Evolutionary conservation across 1,140 invertebrate species (phyloP).

Genomic region (Drosophila sp.): DNA sequence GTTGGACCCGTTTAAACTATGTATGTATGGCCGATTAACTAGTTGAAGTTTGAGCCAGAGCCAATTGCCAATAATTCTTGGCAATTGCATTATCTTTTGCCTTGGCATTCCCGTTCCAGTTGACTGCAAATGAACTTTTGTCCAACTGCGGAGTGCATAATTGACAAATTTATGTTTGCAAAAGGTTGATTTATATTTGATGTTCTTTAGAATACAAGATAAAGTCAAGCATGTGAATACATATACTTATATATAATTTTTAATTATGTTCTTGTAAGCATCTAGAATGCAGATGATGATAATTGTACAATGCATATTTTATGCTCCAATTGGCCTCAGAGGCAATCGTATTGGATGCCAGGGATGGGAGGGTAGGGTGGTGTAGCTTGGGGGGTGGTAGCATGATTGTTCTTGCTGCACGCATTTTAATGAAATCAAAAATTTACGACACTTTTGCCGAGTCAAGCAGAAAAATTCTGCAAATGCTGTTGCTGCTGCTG

Average conservation of each 20-base stretch:
- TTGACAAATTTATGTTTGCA: slow-evolving; percentile 50
- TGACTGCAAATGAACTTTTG: slow-evolving; percentile 62
- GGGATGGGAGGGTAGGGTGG: not conserved
- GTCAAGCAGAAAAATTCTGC: slow-evolving; percentile 68
- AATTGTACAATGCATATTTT: slow-evolving; percentile 51
- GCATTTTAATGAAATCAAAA: slow-evolving; percentile 78
- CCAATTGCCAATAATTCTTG: slow-evolving; percentile 70
- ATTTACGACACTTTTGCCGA: slow-evolving; percentile 73
- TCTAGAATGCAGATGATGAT: slow-evolving; percentile 25
- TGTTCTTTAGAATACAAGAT: slow-evolving; percentile 3
- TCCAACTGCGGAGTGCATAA: slow-evolving; percentile 41
- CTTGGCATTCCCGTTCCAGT: slow-evolving; percentile 51
- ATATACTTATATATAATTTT: slow-evolving; percentile 44
- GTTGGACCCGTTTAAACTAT: slow-evolving; percentile 7
- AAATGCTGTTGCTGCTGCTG: slow-evolving; percentile 30
- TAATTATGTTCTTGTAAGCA: slow-evolving; percentile 19
- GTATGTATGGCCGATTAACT: slow-evolving; percentile 71
- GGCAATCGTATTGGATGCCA: not conserved
- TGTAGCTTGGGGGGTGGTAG: not conserved
- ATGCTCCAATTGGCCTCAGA: slow-evolving; percentile 60
- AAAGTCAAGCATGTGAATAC: slow-evolving; percentile 13
- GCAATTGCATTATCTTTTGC: slow-evolving; percentile 67
- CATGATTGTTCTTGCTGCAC: slow-evolving; percentile 41
- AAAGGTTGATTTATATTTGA: slow-evolving; percentile 44
- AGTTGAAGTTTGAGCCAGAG: slow-evolving; percentile 58